Evolutionary conservation across 2,113 vertebrate genomes (phyloP).

Genomic region (Isichthys henryi): DNA sequence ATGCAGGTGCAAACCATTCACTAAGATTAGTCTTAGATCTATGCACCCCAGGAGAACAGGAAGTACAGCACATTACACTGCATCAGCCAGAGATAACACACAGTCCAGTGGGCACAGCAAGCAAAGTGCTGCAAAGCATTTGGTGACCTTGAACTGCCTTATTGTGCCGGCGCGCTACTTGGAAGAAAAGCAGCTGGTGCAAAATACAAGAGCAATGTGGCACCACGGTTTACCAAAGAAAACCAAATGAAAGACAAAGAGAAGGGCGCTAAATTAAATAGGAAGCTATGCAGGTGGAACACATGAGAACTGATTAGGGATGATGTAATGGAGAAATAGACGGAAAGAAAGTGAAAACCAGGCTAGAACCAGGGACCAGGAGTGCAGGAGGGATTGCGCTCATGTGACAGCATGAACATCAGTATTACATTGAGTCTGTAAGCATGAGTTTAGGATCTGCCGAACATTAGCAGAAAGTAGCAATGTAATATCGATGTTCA

Average conservation of each 20-base stretch:
- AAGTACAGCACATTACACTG: constrained; percentile 13
- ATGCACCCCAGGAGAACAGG: not conserved
- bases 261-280: not conserved
- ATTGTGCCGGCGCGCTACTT: constrained; percentile 18
- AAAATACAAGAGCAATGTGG: constrained; percentile 46
- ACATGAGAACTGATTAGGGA: not conserved
- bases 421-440: not conserved
- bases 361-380: not conserved
- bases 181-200: constrained; percentile 55
- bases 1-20: not conserved
- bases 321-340: not conserved
- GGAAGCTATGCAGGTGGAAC: not conserved
- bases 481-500: not conserved
- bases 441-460: not conserved
- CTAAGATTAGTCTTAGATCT: not conserved
- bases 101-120: constrained; percentile 5
- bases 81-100: constrained; percentile 12
- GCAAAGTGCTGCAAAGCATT: constrained; percentile 32
- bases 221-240: not conserved
- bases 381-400: not conserved
- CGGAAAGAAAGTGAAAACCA: not conserved
- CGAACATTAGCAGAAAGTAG: not conserved
- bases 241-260: not conserved
- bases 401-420: not conserved
- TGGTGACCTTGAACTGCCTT: constrained; percentile 47